These are phyloP conservation scores for Pseudoips prasinana DNA, from an alignment of 2,888 invertebrate genomes.

Conservation along the genomic window DNA sequence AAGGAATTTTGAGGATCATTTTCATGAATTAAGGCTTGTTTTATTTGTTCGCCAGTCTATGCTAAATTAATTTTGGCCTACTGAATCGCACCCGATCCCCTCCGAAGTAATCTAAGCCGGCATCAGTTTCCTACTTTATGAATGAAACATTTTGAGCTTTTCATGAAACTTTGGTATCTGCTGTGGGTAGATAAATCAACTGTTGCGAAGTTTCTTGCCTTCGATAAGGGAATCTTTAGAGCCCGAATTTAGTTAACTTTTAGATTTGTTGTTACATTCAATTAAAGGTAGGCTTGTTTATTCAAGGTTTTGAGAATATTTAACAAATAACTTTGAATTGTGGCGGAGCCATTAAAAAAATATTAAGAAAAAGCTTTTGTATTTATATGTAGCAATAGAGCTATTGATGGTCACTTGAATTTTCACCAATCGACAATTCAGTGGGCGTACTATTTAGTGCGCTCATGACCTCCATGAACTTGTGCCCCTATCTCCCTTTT, in stretches of 20 bases:
- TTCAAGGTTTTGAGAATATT: neutral
- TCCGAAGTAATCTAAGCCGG: slow-evolving; percentile 29
- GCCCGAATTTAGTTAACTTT: slow-evolving; percentile 32
- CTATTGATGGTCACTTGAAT: too few relatives aligned
- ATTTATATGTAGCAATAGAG: too few relatives aligned
- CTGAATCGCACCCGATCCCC: slow-evolving; percentile 23
- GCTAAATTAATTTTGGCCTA: slow-evolving; percentile 31
- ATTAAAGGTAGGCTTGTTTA: slow-evolving; percentile 25
- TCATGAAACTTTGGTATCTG: slow-evolving; percentile 31
- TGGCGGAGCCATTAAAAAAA: too few relatives aligned
- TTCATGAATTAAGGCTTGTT: slow-evolving; percentile 20
- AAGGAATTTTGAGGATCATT: slow-evolving; percentile 19
- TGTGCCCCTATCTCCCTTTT: too few relatives aligned
- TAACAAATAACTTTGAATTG: too few relatives aligned
- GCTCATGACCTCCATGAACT: too few relatives aligned
- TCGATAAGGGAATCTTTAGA: slow-evolving; percentile 32
- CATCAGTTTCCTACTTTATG: slow-evolving; percentile 34
- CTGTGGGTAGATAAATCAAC: slow-evolving; percentile 39
- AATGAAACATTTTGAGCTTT: slow-evolving; percentile 40
- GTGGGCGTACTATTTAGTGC: too few relatives aligned
- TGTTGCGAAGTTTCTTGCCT: slow-evolving; percentile 30
- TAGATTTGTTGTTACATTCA: slow-evolving; percentile 31
- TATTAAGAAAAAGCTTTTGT: too few relatives aligned
- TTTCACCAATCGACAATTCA: too few relatives aligned
- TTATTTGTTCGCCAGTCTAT: slow-evolving; percentile 20